These are phyloP conservation scores for Calliphora vomitoria DNA, from an alignment of 2,888 invertebrate species.

Conservation along the genomic window DNA sequence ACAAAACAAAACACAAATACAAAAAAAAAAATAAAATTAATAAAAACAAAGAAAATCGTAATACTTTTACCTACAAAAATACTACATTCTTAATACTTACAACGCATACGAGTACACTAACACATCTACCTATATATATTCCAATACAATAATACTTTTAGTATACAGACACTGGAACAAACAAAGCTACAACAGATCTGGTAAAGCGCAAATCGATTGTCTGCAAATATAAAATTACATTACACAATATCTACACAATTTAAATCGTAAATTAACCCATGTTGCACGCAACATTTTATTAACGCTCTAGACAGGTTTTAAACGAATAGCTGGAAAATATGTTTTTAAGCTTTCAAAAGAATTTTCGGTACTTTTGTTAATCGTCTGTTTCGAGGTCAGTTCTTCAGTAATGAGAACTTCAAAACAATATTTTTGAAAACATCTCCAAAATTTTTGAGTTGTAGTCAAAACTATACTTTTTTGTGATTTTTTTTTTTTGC, in stretches of 20 bases:
- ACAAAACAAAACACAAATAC: not conserved
- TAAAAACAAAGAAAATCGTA: conserved; percentile 52
- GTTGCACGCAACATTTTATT: not conserved
- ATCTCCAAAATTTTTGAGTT: too few relatives aligned
- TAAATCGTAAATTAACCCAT: conserved; percentile 1
- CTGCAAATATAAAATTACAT: conserved; percentile 54
- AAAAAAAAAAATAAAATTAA: conserved; percentile 5
- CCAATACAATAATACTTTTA: not conserved
- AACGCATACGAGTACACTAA: not conserved
- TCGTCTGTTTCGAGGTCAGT: too few relatives aligned
- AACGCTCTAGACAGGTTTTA: too few relatives aligned
- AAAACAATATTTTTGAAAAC: too few relatives aligned
- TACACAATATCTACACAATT: conserved; percentile 7
- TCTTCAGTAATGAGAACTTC: too few relatives aligned
- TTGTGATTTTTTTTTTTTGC: too few relatives aligned
- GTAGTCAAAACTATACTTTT: too few relatives aligned
- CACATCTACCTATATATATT: too few relatives aligned
- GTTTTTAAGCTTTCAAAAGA: too few relatives aligned
- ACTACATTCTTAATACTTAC: conserved; percentile 20
- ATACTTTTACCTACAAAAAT: conserved; percentile 55
- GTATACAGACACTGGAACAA: not conserved
- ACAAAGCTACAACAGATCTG: conserved; percentile 38
- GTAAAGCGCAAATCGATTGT: conserved; percentile 58
- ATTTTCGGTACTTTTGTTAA: too few relatives aligned
- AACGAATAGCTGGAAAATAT: too few relatives aligned